Base-by-base conservation (phyloP, 2,113 vertebrate genomes). In the Oceanites oceanicus region DNA sequence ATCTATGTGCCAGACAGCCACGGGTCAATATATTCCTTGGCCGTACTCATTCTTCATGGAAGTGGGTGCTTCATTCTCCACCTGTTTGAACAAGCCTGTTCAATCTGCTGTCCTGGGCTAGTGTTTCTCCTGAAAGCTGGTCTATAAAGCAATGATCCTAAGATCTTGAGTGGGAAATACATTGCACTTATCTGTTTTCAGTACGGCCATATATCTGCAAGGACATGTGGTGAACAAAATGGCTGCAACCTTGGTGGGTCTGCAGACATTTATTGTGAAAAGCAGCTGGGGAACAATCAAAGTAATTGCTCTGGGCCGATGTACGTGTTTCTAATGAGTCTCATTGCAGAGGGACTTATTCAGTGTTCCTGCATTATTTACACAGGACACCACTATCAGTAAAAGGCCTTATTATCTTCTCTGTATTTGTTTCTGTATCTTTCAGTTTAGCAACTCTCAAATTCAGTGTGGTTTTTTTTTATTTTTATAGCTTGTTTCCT, bases 401-500 rank as follows among this genome's bases (percentile, higher is more conserved):
- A 91, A 91, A 89, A 92, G 81, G 66, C 66, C 94, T 91, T 96
- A 96, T 97, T 96, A 93, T 95, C 96, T 86, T 20, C 75, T 72
- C 88, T 81, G 44, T 96, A 68, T 97, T 97, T 95, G 94, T 92
- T 95, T 94, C 94, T 94, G 3, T 91, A 79, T 94, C 93, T 81
- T 89, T 68, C 79, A 75, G 88, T 92, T 96, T 88, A 93, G 93
- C 83, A 88, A 23, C 91, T 94, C 86, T 94, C 77, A 38, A 45
- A 95, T 95, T 95, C 88, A 85, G 53, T 47, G 72, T 42, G 63
- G 7, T 8, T 9, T 65, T 55, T 55, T 75, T 74, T 93, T 87
- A 76, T 87, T 95, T 96, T 96, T 97, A 96, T 97, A 84, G 96
- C 92, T 95, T 96, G 89, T 91, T 97, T 97, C 88, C 94, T 92